Evolutionary conservation across 2,797 vertebrate species (phyloP), one percentile per base, ranked within the genome.

Genomic region (Rhinophrynus dorsalis): DNA sequence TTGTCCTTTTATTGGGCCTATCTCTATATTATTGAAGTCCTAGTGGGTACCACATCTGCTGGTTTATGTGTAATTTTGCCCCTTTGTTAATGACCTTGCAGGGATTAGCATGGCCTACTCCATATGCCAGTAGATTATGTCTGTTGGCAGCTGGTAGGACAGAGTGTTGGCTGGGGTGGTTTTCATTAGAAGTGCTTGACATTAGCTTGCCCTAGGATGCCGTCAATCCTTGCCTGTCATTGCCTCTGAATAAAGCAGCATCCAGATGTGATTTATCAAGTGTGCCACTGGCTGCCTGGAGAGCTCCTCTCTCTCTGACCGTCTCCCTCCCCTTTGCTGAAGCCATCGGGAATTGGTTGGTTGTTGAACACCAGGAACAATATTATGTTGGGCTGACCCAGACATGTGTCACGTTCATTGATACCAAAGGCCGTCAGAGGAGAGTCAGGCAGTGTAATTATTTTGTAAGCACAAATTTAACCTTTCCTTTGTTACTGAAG

Each of bases 111-210:
- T 79, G 77, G 81, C 80, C 76, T 83, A 76, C 77, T 84, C 83
- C 85, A 79, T 84, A 84, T 80, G 82, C 78, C 80, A 64, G 78
- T 76, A 85, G 76, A 84, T 77, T 83, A 84, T 74, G 75, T 65
- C 77, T 81, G 75, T 79, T 73, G 78, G 82, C 83, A 85, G 84
- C 77, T 86, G 85, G 82, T 78, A 40, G 73, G 59, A 20, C 71
- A 54, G 38, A 76, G 77, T 75, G 80, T 80, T 77, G 79, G 79
- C 82, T 77, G 80, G 83, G 81, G 81, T 75, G 61, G 80, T 84
- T 88, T 85, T 88, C 84, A 87, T 84, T 83, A 85, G 82, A 68
- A 74, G 77, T 75, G 78, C 77, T 79, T 86, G 82, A 83, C 85
- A 85, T 68, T 52, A 23, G 76, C 69, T 56, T 83, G 81, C 83